These are phyloP conservation scores for Cyprinella venusta DNA, from an alignment of 2,797 vertebrate species.

Conservation along the genomic window DNA sequence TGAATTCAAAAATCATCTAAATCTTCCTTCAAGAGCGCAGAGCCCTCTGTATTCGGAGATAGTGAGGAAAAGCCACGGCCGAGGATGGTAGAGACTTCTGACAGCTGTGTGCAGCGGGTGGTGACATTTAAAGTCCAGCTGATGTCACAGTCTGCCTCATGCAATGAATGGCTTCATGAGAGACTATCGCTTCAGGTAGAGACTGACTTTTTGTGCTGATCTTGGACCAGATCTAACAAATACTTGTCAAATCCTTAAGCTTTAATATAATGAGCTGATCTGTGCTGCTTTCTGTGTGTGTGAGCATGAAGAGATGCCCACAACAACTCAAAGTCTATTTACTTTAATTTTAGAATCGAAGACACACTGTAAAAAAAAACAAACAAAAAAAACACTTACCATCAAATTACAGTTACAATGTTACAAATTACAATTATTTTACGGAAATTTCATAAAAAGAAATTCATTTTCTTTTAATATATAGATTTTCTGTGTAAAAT, in stretches of 20 bases:
- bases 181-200: constrained; percentile 21
- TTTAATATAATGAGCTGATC: background rate
- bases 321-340: constrained; percentile 15
- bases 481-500: too few species aligned
- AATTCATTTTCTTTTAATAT: too few species aligned
- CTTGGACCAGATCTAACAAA: background rate
- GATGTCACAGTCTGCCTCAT: constrained; percentile 27
- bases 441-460: too few species aligned
- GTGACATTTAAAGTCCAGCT: constrained; percentile 43
- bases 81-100: constrained; percentile 3
- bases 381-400: too few species aligned
- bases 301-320: background rate
- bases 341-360: too few species aligned
- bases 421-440: too few species aligned
- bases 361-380: too few species aligned
- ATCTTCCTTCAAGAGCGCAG: background rate
- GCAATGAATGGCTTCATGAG: constrained; percentile 1
- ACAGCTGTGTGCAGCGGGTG: constrained; percentile 31
- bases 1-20: background rate
- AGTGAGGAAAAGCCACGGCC: background rate
- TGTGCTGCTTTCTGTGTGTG: background rate
- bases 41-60: background rate
- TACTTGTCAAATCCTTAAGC: constrained; percentile 6
- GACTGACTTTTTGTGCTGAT: constrained; percentile 23
- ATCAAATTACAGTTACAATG: too few species aligned